Conservation (phyloP, 1,140 invertebrate species). For the Drosophila sulfurigaster region DNA sequence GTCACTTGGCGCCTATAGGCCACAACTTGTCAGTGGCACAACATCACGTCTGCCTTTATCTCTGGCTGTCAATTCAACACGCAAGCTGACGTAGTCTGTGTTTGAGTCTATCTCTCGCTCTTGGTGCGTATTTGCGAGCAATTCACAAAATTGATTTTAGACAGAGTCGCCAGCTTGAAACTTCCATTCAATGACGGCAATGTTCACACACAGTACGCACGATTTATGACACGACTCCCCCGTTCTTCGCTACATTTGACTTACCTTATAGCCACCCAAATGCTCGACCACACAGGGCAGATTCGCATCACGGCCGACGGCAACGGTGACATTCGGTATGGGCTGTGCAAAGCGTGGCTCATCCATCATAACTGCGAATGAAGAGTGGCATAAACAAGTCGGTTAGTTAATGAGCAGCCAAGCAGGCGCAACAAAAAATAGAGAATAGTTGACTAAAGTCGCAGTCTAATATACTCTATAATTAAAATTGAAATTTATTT, state of each 20-base stretch:
- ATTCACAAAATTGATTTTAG: conserved; percentile 80
- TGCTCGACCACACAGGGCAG: conserved; percentile 95
- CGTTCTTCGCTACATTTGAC: conserved; percentile 12
- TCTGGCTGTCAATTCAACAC: conserved; percentile 42
- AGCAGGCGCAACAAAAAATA: conserved; percentile 3
- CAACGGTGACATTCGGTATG: conserved; percentile 95
- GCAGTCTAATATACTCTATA: conserved; percentile 5
- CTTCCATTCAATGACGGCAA: conserved; percentile 46
- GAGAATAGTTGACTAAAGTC: not conserved
- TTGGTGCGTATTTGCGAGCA: conserved; percentile 31
- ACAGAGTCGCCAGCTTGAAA: conserved; percentile 58
- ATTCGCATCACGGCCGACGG: conserved; percentile 93
- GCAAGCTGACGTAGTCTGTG: not conserved
- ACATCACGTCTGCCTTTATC: conserved; percentile 36
- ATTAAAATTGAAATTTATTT: not conserved
- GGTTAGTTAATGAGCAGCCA: conserved; percentile 70
- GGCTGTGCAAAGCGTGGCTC: conserved; percentile 94
- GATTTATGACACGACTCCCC: conserved; percentile 58
- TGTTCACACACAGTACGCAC: conserved; percentile 54
- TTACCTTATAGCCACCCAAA: conserved; percentile 94
- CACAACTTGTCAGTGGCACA: conserved; percentile 46
- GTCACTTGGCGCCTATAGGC: conserved; percentile 17
- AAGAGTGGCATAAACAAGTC: conserved; percentile 53
- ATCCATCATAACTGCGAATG: conserved; percentile 90
- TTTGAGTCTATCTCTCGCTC: too few relatives aligned